phyloP scores from a whole-genome alignment of 2,797 vertebrate species.

The Xenentodon cancila region DNA sequence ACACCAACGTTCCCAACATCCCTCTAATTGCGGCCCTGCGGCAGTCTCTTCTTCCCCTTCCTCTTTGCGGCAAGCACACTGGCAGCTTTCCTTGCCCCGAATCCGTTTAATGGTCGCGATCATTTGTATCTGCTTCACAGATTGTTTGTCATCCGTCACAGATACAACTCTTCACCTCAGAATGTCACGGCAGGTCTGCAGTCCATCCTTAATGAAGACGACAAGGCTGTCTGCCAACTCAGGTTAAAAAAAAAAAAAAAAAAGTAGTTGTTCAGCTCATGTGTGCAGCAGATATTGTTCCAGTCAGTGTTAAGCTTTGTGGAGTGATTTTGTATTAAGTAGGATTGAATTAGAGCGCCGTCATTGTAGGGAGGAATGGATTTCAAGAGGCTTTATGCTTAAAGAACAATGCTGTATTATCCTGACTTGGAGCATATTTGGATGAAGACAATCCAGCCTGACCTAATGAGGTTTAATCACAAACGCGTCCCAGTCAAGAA shows the following conservation, averaged over 20 bases:
- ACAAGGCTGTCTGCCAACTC: slow-evolving; percentile 11
- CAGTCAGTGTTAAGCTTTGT: not conserved
- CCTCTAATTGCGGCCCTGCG: no score
- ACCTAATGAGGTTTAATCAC: no score
- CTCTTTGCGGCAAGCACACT: no score
- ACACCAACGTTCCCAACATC: no score
- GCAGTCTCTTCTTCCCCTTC: no score
- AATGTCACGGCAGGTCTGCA: not conserved
- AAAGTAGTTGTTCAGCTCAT: not conserved
- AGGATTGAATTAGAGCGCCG: no score
- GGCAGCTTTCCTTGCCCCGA: no score
- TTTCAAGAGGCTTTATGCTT: slow-evolving; percentile 21
- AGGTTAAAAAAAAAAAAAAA: slow-evolving; percentile 24
- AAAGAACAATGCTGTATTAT: slow-evolving; percentile 17
- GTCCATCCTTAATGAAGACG: slow-evolving; percentile 17
- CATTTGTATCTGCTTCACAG: slow-evolving; percentile 25
- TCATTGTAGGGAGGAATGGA: slow-evolving; percentile 7
- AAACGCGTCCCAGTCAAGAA: no score
- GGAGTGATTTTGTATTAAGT: no score
- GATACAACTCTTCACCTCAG: slow-evolving; percentile 26
- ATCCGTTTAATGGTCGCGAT: slow-evolving; percentile 27
- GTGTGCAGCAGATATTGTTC: slow-evolving; percentile 8
- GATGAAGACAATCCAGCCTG: no score
- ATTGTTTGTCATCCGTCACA: slow-evolving; percentile 30
- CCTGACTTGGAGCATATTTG: not conserved